A percentile compares a stretch with the other conserved stretches of the same genome.
Evolutionary conservation across 2,888 invertebrate genomes (phyloP).

Genomic region (Tetheella fluctuosa): DNA sequence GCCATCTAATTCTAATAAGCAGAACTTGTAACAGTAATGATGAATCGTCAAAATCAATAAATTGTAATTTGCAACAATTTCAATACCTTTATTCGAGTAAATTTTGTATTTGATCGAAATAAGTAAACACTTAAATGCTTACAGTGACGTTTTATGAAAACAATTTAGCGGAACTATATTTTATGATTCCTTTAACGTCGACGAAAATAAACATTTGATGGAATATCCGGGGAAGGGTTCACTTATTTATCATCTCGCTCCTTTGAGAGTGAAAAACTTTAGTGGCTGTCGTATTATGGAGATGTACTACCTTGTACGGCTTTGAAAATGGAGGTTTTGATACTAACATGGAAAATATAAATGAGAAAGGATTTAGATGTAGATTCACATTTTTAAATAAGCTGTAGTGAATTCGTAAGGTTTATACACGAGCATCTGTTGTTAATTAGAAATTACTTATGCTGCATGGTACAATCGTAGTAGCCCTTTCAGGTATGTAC

Average conservation of each 20-base stretch:
- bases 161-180: slow-evolving; percentile 9
- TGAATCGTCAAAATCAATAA: too few species aligned
- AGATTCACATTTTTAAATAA: too few species aligned
- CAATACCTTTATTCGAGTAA: too few species aligned
- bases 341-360: not conserved
- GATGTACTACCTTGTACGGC: slow-evolving; percentile 9
- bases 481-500: too few species aligned
- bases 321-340: not conserved
- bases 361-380: not conserved
- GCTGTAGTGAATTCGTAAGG: too few species aligned
- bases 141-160: not conserved
- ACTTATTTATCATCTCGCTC: slow-evolving; percentile 21
- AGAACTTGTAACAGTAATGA: too few species aligned
- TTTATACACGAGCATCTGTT: too few species aligned
- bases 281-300: slow-evolving; percentile 10
- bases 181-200: slow-evolving; percentile 13
- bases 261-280: slow-evolving; percentile 19
- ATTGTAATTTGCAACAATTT: too few species aligned
- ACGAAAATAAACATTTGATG: slow-evolving; percentile 20
- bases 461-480: too few species aligned
- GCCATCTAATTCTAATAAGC: too few species aligned
- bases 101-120: not conserved
- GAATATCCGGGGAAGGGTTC: slow-evolving; percentile 20
- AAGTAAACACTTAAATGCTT: not conserved
- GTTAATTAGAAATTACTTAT: too few species aligned